phyloP scores from a whole-genome alignment of 1,140 invertebrate genomes.

The Temnothorax longispinosus region DNA sequence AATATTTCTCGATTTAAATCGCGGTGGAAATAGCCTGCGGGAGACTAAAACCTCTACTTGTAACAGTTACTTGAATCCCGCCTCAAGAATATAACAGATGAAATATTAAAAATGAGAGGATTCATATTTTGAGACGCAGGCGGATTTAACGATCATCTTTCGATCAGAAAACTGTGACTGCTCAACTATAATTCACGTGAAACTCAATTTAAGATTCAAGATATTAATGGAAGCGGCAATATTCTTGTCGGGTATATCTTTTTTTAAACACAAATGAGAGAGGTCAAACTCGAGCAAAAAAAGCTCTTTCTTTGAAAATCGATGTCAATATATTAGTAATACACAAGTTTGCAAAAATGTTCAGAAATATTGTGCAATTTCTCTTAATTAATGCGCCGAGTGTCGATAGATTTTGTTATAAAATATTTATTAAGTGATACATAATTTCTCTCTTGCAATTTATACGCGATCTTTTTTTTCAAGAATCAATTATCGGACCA shows the following conservation, averaged over 20 bases:
- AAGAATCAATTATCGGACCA: neutral
- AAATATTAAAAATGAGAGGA: neutral
- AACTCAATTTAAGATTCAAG: neutral
- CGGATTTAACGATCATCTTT: neutral
- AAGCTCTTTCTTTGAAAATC: too few relatives aligned
- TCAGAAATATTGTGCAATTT: neutral
- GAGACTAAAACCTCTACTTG: neutral
- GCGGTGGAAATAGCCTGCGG: neutral
- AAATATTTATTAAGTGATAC: neutral
- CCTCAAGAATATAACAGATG: neutral
- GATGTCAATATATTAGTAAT: neutral
- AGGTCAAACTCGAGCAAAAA: too few relatives aligned
- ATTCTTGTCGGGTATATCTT: neutral
- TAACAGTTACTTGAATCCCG: neutral
- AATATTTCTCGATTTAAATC: slow-evolving; percentile 23
- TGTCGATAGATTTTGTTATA: neutral
- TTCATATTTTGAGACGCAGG: neutral
- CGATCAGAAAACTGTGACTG: neutral
- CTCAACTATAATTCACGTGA: neutral
- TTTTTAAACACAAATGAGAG: neutral
- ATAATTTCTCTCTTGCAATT: neutral
- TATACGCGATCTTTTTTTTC: neutral
- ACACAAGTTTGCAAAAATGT: neutral
- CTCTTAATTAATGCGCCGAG: neutral
- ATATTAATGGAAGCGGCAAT: neutral